A percentile compares a stretch with the other conserved stretches of the same genome.
Evolutionary conservation across 2,888 invertebrate genomes (phyloP).

Genomic region (Emmelina monodactyla): DNA sequence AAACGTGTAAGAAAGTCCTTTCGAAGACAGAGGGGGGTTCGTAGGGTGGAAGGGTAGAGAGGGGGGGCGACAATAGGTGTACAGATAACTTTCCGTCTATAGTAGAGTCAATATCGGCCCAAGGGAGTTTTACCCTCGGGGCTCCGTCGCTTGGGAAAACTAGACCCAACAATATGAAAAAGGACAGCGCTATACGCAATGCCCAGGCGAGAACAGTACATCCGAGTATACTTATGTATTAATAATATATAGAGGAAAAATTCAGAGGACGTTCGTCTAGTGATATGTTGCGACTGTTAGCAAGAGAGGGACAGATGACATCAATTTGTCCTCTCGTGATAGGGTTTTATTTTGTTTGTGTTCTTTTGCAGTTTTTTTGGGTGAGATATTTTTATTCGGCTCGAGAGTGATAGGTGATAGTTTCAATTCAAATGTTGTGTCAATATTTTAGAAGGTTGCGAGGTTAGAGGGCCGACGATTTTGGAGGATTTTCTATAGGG

Average conservation of each 20-base stretch:
- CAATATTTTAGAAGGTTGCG: no score
- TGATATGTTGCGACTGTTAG: conserved; percentile 66
- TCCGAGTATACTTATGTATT: conserved; percentile 58
- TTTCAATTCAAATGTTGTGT: no score
- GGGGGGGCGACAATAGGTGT: conserved; percentile 61
- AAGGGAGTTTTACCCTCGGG: conserved; percentile 65
- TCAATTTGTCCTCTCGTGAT: conserved; percentile 66
- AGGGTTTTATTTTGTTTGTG: conserved; percentile 63
- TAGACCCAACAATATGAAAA: conserved; percentile 66
- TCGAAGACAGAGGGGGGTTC: conserved; percentile 29
- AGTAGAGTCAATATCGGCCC: conserved; percentile 66
- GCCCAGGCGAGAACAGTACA: conserved; percentile 37
- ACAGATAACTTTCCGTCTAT: conserved; percentile 66
- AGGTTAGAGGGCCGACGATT: no score
- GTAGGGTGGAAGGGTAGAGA: conserved; percentile 25
- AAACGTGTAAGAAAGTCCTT: conserved; percentile 61
- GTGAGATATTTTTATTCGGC: conserved; percentile 12
- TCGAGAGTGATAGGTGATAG: background rate
- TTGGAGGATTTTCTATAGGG: no score
- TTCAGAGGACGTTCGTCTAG: conserved; percentile 60
- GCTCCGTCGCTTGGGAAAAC: conserved; percentile 65
- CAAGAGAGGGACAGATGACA: conserved; percentile 62
- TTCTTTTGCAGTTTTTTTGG: conserved; percentile 39
- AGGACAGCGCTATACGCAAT: conserved; percentile 40
- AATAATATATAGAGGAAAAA: conserved; percentile 67